These are phyloP conservation scores for Gymnarchus niloticus DNA, from an alignment of 2,113 vertebrate genomes.

Conservation along the genomic window DNA sequence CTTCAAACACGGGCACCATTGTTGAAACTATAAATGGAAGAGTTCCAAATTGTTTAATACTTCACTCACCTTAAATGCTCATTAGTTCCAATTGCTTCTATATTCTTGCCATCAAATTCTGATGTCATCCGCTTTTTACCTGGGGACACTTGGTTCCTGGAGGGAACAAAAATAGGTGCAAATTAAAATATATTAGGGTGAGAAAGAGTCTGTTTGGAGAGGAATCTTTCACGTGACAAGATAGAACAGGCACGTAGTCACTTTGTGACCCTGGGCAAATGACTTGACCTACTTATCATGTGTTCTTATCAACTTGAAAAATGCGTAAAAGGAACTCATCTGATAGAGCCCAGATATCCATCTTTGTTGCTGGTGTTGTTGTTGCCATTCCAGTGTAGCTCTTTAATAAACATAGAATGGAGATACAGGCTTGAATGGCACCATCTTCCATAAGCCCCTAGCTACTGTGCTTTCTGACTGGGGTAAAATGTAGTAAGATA, in stretches of 20 bases:
- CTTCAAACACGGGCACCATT: neutral
- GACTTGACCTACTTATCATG: constrained; percentile 23
- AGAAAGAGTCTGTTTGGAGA: constrained; percentile 9
- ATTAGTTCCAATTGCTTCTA: neutral
- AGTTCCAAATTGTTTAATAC: neutral
- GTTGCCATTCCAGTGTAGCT: neutral
- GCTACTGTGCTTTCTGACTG: neutral
- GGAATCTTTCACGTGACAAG: neutral
- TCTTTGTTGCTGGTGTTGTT: neutral
- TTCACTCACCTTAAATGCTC: neutral
- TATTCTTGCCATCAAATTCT: constrained; percentile 6
- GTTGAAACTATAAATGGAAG: neutral
- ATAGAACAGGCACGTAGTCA: neutral
- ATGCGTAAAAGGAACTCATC: neutral
- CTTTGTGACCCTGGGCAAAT: constrained; percentile 19
- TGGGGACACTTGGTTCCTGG: neutral
- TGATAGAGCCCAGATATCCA: neutral
- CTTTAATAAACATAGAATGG: no score
- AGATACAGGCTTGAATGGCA: neutral
- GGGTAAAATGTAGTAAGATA: neutral
- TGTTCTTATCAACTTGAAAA: neutral
- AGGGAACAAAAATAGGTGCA: constrained; percentile 19
- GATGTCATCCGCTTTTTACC: neutral
- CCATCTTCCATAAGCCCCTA: neutral
- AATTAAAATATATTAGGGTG: neutral